These are phyloP conservation scores for Watsonalla binaria DNA, from an alignment of 2,888 invertebrate species.

Conservation along the genomic window DNA sequence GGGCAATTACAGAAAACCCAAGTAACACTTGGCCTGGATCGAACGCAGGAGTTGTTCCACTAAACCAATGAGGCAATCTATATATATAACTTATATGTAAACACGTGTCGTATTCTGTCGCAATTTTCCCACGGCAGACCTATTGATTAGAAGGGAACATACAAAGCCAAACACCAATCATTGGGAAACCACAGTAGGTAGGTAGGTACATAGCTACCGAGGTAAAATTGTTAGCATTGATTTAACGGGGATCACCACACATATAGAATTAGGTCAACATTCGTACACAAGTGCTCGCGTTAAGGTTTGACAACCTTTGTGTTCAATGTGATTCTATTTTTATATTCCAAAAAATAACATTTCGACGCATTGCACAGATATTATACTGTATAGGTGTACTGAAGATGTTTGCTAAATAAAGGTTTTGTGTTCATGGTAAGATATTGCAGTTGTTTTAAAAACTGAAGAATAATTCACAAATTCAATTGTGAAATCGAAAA, in stretches of 20 bases:
- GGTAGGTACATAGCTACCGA: not conserved
- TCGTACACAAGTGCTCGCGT: not conserved
- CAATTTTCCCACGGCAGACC: constrained; percentile 22
- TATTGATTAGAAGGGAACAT: constrained; percentile 29
- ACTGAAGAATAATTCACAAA: too few relatives aligned
- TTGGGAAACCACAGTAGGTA: constrained; percentile 13
- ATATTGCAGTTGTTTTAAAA: too few relatives aligned
- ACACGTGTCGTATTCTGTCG: constrained; percentile 10
- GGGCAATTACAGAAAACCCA: too few relatives aligned
- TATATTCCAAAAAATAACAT: too few relatives aligned
- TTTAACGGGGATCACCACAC: not conserved
- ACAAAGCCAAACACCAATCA: constrained; percentile 26
- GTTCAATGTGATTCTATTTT: too few relatives aligned
- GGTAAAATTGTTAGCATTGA: not conserved
- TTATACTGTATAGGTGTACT: too few relatives aligned
- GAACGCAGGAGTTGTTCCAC: not conserved
- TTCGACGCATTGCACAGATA: too few relatives aligned
- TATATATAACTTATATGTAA: not conserved
- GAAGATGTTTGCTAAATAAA: too few relatives aligned
- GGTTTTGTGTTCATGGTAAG: too few relatives aligned
- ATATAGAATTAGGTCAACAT: not conserved
- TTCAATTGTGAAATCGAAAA: too few relatives aligned
- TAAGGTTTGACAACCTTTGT: too few relatives aligned
- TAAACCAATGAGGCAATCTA: not conserved
- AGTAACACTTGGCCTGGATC: not conserved